Percentiles rank a stretch among this genome's conserved stretches.
These are phyloP conservation scores for Ageneiosus marmoratus DNA, from an alignment of 2,113 vertebrate species.

Conservation along the genomic window DNA sequence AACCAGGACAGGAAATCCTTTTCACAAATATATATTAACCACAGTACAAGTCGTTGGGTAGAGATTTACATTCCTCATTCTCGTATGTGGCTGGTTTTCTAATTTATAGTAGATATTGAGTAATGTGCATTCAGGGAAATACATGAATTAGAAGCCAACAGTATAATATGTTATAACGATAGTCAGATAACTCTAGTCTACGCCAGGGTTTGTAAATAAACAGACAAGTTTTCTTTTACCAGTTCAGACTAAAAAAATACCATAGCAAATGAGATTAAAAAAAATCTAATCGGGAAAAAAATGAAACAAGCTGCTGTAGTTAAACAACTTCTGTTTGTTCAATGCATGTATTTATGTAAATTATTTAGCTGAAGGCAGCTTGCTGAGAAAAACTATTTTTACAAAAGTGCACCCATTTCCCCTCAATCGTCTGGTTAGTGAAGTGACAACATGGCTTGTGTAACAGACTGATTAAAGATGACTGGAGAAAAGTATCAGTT, in stretches of 20 bases:
- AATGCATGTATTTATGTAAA: neutral
- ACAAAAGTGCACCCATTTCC: neutral
- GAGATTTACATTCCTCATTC: neutral
- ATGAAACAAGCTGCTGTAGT: neutral
- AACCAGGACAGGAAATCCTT: slow-evolving; percentile 9
- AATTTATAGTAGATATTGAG: no score
- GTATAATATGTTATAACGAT: no score
- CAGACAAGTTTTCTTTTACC: neutral
- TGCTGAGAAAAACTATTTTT: neutral
- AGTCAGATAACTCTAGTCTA: no score
- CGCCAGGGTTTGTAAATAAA: neutral
- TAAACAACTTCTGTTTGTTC: neutral
- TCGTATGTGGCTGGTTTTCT: neutral
- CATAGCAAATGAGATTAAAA: neutral
- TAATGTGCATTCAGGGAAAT: neutral
- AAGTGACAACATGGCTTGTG: neutral
- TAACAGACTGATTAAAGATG: neutral
- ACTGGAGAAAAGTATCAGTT: neutral
- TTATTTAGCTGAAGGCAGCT: neutral
- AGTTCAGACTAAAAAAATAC: no score
- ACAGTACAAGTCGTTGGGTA: neutral
- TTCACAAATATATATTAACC: neutral
- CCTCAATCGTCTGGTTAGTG: neutral
- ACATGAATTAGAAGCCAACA: neutral
- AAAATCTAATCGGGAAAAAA: neutral